These are phyloP conservation scores for Encarsia formosa DNA, from an alignment of 2,888 invertebrate genomes.

Conservation along the genomic window DNA sequence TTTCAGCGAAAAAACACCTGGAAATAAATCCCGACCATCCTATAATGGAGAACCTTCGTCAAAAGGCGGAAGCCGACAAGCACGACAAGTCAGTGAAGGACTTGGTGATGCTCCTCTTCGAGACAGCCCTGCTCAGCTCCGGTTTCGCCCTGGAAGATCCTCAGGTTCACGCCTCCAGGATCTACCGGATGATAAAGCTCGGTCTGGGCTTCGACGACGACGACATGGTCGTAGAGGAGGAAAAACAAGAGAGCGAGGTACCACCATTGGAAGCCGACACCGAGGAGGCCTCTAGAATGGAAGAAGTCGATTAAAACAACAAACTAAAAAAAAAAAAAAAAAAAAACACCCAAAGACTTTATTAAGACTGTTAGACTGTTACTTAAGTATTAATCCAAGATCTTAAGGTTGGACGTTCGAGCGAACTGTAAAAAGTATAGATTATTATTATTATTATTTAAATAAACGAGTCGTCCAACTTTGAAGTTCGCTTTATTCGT, in stretches of 20 bases:
- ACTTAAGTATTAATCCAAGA: no score
- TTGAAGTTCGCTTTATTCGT: slow-evolving; percentile 8
- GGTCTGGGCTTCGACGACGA: slow-evolving; percentile 98
- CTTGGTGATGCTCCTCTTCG: slow-evolving; percentile 89
- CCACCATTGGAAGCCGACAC: slow-evolving; percentile 84
- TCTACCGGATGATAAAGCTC: slow-evolving; percentile 98
- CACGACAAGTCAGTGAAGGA: slow-evolving; percentile 99
- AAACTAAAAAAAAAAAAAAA: no score
- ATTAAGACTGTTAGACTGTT: slow-evolving; percentile 24
- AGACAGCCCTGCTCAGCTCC: slow-evolving; percentile 92
- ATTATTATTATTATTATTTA: slow-evolving; percentile 19
- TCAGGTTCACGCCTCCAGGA: slow-evolving; percentile 87
- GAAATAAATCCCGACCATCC: slow-evolving; percentile 97
- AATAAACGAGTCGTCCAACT: slow-evolving; percentile 12
- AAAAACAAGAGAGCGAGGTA: slow-evolving; percentile 65
- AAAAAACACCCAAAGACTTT: slow-evolving; percentile 23
- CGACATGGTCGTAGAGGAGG: slow-evolving; percentile 71
- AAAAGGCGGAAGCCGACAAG: slow-evolving; percentile 93
- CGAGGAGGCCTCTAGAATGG: slow-evolving; percentile 97
- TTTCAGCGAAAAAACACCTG: slow-evolving; percentile 96
- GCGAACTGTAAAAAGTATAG: no score
- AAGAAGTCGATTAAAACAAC: slow-evolving; percentile 92
- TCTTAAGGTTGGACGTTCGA: no score
- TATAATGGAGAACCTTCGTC: slow-evolving; percentile 84
- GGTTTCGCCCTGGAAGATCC: slow-evolving; percentile 97